Base-by-base conservation (phyloP, 2,888 invertebrate species). In the Pristionchus maxplancki region DNA sequence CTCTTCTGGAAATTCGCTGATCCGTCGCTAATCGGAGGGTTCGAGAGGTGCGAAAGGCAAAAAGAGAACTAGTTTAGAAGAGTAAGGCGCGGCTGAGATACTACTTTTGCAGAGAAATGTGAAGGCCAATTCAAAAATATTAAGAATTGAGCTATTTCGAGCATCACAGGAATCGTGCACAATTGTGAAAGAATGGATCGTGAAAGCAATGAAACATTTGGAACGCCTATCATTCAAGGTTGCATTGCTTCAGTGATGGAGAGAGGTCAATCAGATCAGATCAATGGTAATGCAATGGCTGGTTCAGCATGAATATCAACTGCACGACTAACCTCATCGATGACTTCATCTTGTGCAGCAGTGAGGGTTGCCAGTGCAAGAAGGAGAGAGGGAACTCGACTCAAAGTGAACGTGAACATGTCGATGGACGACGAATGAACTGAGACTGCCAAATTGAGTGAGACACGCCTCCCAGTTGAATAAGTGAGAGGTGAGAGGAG, bases 181-280 rank as follows among this genome's bases (percentile, higher is more conserved):
- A 13, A 9, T 64, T 31, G 15, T 31, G 31, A 31, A 20, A 4
- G 1, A 37, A 40, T 37, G 5, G 20, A 9, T 0, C 64, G 11
- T 20, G 15, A 37, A 37, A 71, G 71, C 34, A 71, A 64, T 20
- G 64, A 64, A 64, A 64, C 64, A 64, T 17, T 71, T 71, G 20
- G 71, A 71, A 71, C 71, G 71, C 71, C 71, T 71, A 37, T 71
- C 58, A n/a, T n/a, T 58, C 71, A 71, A 71, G 71, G 71, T 71
- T 71, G n/a, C 24, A 20, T 58, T 1, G 53, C 53, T 58, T 24
- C 2, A 58, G 4, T 28, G 71, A 71, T 9, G 1, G 71, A 64
- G 67, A 71, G 17, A 34, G 31, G 71, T 34, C 31, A 37, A 37
- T 24, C 1, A 31, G 71, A 28, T 37, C 34, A 37, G 34, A 71